These are phyloP conservation scores for Takifugu ocellatus DNA, from an alignment of 2,797 vertebrate species.

Conservation along the genomic window DNA sequence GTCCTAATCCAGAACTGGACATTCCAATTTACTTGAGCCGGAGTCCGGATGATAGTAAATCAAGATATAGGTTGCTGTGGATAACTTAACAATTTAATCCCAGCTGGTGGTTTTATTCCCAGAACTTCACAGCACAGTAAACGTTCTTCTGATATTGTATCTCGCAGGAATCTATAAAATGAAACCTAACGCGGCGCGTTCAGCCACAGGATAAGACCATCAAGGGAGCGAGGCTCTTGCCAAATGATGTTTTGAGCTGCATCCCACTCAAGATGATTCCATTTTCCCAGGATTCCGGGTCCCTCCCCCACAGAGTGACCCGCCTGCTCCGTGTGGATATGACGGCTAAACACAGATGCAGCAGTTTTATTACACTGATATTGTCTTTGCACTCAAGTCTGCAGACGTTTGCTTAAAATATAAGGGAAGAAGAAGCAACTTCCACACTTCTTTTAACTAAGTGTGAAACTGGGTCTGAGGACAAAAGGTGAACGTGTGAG, in stretches of 20 bases:
- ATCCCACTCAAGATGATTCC: slow-evolving; percentile 39
- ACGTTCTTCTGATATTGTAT: slow-evolving; percentile 51
- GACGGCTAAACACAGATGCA: slow-evolving; percentile 47
- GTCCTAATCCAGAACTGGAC: slow-evolving; percentile 58
- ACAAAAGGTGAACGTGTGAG: slow-evolving; percentile 15
- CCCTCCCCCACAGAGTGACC: slow-evolving; percentile 37
- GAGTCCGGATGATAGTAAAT: slow-evolving; percentile 48
- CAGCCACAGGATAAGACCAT: slow-evolving; percentile 48
- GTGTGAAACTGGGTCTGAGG: slow-evolving; percentile 36
- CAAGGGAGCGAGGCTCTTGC: slow-evolving; percentile 55
- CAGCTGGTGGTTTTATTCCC: slow-evolving; percentile 25
- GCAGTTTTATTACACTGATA: slow-evolving; percentile 20
- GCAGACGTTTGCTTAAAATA: slow-evolving; percentile 28
- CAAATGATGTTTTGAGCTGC: slow-evolving; percentile 41
- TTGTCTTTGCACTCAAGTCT: slow-evolving; percentile 17
- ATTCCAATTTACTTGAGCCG: slow-evolving; percentile 62
- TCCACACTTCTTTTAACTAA: slow-evolving; percentile 14
- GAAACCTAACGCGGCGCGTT: slow-evolving; percentile 53
- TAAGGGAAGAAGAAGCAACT: slow-evolving; percentile 9
- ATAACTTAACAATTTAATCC: slow-evolving; percentile 37
- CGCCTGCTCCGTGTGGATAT: slow-evolving; percentile 54
- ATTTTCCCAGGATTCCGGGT: slow-evolving; percentile 48
- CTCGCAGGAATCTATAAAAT: slow-evolving; percentile 57
- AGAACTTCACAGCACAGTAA: slow-evolving; percentile 35
- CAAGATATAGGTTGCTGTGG: slow-evolving; percentile 44